Percentiles rank a stretch among this genome's conserved stretches.
Conservation (phyloP, 2,113 vertebrate genomes). For the Dicentrarchus labrax region DNA sequence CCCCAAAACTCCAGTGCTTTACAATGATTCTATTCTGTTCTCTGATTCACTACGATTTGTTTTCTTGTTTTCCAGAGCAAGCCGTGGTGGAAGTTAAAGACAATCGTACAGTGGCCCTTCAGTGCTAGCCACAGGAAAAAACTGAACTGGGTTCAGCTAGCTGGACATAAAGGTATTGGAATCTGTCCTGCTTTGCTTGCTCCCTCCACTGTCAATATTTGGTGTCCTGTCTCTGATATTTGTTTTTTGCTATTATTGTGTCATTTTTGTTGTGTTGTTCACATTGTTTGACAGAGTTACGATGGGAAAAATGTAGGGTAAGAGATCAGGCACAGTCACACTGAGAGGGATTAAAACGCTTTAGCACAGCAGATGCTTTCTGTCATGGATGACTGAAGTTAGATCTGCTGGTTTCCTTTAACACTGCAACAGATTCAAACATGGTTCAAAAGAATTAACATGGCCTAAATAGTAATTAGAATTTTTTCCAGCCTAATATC, state of each 20-base stretch:
- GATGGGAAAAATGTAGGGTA: neutral
- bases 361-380: neutral
- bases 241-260: neutral
- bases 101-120: slow-evolving; percentile 93
- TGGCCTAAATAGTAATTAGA: too few relatives aligned
- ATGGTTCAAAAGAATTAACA: too few relatives aligned
- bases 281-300: neutral
- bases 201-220: too few relatives aligned
- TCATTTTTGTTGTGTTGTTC: neutral
- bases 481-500: too few relatives aligned
- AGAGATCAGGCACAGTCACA: neutral
- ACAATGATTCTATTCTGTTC: neutral
- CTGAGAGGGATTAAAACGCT: neutral
- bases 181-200: neutral
- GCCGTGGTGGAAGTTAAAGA: slow-evolving; percentile 95
- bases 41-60: neutral
- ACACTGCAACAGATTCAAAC: too few relatives aligned
- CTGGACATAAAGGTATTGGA: slow-evolving; percentile 97
- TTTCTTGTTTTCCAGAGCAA: slow-evolving; percentile 83
- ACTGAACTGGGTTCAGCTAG: slow-evolving; percentile 95
- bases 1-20: neutral
- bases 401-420: neutral
- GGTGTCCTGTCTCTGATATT: neutral
- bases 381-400: neutral
- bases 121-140: slow-evolving; percentile 91